Conservation (phyloP, 2,113 vertebrate genomes). For the Rhea pennata region DNA sequence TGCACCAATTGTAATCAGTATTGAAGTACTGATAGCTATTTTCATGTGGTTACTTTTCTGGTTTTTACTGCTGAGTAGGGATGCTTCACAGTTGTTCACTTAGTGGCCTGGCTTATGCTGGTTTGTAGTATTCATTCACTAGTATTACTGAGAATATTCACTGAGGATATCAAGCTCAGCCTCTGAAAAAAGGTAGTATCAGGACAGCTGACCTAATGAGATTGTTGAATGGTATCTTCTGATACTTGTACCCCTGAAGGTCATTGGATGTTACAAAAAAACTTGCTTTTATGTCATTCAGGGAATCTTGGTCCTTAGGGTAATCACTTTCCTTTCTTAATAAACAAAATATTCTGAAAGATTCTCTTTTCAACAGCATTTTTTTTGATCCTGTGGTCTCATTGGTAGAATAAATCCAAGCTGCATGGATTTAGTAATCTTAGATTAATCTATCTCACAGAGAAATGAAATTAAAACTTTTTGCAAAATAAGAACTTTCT, state of each 20-base stretch:
- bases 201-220: not conserved
- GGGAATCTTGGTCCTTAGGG: not conserved
- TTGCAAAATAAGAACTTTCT: not conserved
- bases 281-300: not conserved
- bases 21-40: not conserved
- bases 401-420: not conserved
- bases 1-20: not conserved
- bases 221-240: not conserved
- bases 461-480: not conserved
- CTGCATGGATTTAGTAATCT: not conserved
- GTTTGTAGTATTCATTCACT: not conserved
- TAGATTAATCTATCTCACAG: not conserved
- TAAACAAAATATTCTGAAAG: not conserved
- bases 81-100: not conserved
- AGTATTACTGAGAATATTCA: not conserved
- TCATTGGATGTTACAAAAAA: not conserved
- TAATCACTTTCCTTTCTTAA: not conserved
- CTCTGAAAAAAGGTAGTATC: not conserved
- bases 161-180: not conserved
- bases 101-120: not conserved
- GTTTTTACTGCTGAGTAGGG: not conserved
- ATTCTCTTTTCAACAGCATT: not conserved
- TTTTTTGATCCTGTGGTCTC: not conserved
- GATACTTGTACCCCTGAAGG: not conserved
- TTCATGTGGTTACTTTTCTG: not conserved